Evolutionary conservation across 2,888 invertebrate genomes (phyloP), one percentile per base, ranked within the genome.

Genomic region (Herminia tarsipennalis): DNA sequence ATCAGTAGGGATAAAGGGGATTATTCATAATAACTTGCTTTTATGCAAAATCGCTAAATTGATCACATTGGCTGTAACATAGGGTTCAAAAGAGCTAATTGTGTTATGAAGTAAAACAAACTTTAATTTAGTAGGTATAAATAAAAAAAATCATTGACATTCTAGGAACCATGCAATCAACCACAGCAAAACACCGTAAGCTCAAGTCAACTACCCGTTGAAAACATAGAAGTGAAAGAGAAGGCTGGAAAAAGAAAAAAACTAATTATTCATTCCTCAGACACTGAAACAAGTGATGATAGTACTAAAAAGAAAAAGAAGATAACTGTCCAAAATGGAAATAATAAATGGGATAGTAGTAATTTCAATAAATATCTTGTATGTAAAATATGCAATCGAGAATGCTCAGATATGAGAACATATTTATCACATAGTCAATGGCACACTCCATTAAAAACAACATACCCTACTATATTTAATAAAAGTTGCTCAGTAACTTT

Each of bases 401-500:
- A 14, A 10, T 68, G 54, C 49, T 2, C 27, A 1, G 43, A 10
- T 12, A 32, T 10, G 30, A 42, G 24, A 16, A 21, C 57, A 12
- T 27, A 58, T 14, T 18, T 12, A 1, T n/a, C 1, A 22, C 76
- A 75, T 39, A 46, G 14, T 10, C 42, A n/a, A n/a, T n/a, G n/a
- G 29, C 6, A 24, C 2, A 24, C 79, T 81, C 46, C 51, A 1
- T 42, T 82, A 2, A 62, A 65, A 30, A 21, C 14, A 12, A 74
- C 66, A 36, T 70, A 77, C 58, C 44, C 49, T 29, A 34, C 66
- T 37, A 50, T 79, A 34, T 64, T 83, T 8, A 73, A 70, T 6
- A 62, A 42, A 34, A 40, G 66, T 32, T 85, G 83, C 51, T 55
- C 52, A 37, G 80, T 90, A 1, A 43, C 37, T 13, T 49, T 91